Base-by-base conservation (phyloP, 2,797 vertebrate species). In the Cryptoblepharus egeriae region DNA sequence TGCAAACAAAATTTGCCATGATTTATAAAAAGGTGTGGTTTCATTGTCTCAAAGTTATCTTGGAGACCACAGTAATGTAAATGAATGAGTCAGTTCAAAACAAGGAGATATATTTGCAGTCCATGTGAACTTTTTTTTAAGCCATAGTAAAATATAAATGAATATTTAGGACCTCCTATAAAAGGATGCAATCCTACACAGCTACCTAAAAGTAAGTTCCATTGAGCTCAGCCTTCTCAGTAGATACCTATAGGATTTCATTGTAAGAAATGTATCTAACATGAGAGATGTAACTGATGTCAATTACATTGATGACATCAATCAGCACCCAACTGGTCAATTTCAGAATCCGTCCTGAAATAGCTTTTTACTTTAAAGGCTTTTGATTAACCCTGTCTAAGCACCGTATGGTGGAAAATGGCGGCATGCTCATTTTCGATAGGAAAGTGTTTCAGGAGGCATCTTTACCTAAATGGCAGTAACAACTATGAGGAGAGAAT, bases 281-380 rank as follows among this genome's bases (percentile, higher is more conserved):
- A 39, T 52, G 30, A 78, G 16, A 79, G 2, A 1, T 84, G 37
- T 24, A 81, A 89, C 80, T 70, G 69, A 79, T 79, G 74, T 81
- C 65, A n/a, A n/a, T n/a, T n/a, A n/a, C n/a, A n/a, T n/a, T n/a
- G n/a, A n/a, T n/a, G n/a, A n/a, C n/a, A n/a, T n/a, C n/a, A n/a
- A n/a, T n/a, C n/a, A 68, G 35, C 75, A 77, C 10, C 63, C 60
- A 32, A 71, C 67, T 83, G 65, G 3, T 85, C 35, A n/a, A 0
- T n/a, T 85, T 69, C 86, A 63, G n/a, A n/a, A n/a, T n/a, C n/a
- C n/a, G 39, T 82, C 11, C 63, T 75, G 69, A 1, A 72, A 4
- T n/a, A 73, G 10, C 3, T 85, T 57, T 6, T 22, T 55, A 2
- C 42, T 77, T 18, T 77, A 1, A 20, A 1, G 0, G 57, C n/a